Conservation (phyloP, 2,113 vertebrate genomes). For the Alosa alosa region DNA sequence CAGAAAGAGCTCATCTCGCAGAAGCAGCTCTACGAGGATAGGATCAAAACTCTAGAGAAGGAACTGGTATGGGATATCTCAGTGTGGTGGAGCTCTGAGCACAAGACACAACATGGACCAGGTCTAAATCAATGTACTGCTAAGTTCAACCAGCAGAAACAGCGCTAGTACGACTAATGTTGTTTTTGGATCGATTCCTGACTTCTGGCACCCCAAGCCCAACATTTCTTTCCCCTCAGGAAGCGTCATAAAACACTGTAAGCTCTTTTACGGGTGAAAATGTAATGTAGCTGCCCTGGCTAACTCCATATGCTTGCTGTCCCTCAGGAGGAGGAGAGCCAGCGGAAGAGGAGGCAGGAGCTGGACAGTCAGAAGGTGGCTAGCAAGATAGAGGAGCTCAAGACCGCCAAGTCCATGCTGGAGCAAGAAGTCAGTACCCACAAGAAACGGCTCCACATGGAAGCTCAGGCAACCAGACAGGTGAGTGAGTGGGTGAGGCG, state of each 20-base stretch:
- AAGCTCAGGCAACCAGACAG: slow-evolving; percentile 82
- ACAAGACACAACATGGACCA: neutral
- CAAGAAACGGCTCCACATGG: slow-evolving; percentile 83
- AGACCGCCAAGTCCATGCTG: slow-evolving; percentile 78
- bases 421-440: slow-evolving; percentile 80
- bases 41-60: slow-evolving; percentile 78
- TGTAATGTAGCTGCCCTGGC: neutral
- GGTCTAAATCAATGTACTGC: neutral
- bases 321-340: slow-evolving; percentile 79
- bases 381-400: slow-evolving; percentile 81
- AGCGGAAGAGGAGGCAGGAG: slow-evolving; percentile 78
- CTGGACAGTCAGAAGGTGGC: slow-evolving; percentile 73
- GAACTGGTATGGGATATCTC: slow-evolving; percentile 75
- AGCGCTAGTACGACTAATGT: neutral
- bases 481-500: slow-evolving; percentile 55
- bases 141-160: neutral
- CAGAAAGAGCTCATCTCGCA: slow-evolving; percentile 85
- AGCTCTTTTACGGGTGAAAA: neutral
- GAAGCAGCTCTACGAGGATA: slow-evolving; percentile 79
- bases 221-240: neutral
- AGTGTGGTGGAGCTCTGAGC: neutral
- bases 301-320: neutral
- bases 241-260: neutral
- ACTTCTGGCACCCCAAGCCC: neutral
- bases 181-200: neutral